Percentiles rank a stretch among this genome's conserved stretches.
phyloP scores from a whole-genome alignment of 2,888 invertebrate genomes.

The Standfussiana lucernea region DNA sequence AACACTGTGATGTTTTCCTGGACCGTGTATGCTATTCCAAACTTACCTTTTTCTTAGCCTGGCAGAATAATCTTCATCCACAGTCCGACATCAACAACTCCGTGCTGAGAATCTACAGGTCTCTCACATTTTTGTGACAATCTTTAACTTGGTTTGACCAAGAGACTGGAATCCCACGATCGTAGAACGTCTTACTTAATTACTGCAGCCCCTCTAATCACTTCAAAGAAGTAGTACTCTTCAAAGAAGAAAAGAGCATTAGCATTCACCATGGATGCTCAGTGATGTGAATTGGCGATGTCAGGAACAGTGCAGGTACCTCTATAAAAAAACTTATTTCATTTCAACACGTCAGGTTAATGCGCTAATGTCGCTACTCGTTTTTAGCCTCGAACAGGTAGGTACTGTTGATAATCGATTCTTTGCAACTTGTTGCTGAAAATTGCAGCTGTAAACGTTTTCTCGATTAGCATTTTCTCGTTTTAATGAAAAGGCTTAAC shows the following conservation, averaged over 20 bases:
- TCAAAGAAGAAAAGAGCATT: neutral
- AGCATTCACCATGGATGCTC: neutral
- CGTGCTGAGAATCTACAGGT: neutral
- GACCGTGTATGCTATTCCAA: neutral
- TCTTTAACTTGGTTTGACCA: neutral
- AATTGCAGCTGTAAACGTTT: constrained; percentile 37
- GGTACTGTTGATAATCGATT: constrained; percentile 52
- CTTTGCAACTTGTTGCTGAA: constrained; percentile 26
- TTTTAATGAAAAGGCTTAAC: constrained; percentile 24
- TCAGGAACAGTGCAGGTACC: neutral
- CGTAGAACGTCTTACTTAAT: neutral
- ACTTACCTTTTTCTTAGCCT: neutral
- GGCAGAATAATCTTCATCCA: neutral
- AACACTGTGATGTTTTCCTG: neutral
- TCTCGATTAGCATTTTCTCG: constrained; percentile 17
- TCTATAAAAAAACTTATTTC: neutral
- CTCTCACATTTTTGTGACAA: neutral
- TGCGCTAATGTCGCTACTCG: neutral
- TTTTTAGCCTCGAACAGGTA: constrained; percentile 17
- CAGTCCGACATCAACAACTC: neutral
- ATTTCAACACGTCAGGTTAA: constrained; percentile 19
- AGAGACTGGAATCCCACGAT: neutral
- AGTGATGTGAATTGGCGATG: neutral
- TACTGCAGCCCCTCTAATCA: neutral
- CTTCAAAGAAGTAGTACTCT: too few relatives aligned